Conservation (phyloP, 1,140 invertebrate species). For the Drosophila tani region DNA sequence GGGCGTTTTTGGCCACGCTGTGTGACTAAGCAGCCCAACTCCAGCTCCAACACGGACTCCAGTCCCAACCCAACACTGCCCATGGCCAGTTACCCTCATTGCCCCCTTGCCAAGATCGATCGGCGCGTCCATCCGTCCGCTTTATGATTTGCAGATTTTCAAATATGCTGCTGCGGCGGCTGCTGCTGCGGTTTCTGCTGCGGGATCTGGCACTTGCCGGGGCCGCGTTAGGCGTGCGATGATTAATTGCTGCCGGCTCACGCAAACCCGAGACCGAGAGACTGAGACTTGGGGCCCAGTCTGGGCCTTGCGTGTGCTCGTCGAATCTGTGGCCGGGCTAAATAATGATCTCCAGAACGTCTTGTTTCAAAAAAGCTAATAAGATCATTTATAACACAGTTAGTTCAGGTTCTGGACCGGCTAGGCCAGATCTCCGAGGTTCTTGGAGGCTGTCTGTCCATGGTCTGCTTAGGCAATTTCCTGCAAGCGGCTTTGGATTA, state of each 20-base stretch:
- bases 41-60: constrained; percentile 1
- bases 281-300: constrained; percentile 13
- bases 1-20: constrained; percentile 70
- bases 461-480: constrained; percentile 51
- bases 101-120: constrained; percentile 46
- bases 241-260: constrained; percentile 80
- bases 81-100: constrained; percentile 24
- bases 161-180: constrained; percentile 58
- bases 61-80: constrained; percentile 9
- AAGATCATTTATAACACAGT: constrained; percentile 84
- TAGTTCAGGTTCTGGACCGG: constrained; percentile 62
- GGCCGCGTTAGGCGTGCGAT: constrained; percentile 72
- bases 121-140: constrained; percentile 50
- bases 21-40: constrained; percentile 66
- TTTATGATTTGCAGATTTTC: constrained; percentile 83
- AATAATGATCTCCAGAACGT: constrained; percentile 82
- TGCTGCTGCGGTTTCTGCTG: constrained; percentile 7
- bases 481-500: constrained; percentile 49
- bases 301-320: constrained; percentile 51
- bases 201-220: constrained; percentile 35
- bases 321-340: constrained; percentile 52
- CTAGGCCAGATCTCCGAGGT: constrained; percentile 21
- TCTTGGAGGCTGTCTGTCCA: constrained; percentile 29
- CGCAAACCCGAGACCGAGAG: constrained; percentile 47
- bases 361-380: constrained; percentile 83